Percentiles rank a stretch among this genome's conserved stretches.
Conservation (phyloP, 2,113 vertebrate genomes). For the Chionis minor region DNA sequence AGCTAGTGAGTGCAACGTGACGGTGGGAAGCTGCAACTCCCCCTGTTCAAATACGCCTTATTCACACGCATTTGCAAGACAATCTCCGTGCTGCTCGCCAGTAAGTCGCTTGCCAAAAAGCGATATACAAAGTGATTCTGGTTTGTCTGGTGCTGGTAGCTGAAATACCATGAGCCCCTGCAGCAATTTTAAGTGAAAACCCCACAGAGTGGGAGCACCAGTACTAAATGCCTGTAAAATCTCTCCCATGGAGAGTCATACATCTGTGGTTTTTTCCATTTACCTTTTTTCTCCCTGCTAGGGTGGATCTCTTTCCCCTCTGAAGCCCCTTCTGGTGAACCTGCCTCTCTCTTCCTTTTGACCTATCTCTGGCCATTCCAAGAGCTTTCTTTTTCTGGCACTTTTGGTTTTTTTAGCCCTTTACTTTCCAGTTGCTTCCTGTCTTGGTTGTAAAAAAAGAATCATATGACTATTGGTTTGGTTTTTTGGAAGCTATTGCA, state of each 20-base stretch:
- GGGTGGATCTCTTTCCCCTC: neutral
- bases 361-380: too few species aligned
- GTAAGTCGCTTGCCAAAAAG: neutral
- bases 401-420: neutral
- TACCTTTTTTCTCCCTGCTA: neutral
- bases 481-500: neutral
- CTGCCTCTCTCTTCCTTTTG: neutral
- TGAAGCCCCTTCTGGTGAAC: neutral
- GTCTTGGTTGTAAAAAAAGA: neutral
- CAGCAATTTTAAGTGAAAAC: neutral
- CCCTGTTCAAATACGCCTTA: rapidly evolving
- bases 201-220: neutral
- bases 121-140: rapidly evolving
- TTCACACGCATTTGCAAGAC: rapidly evolving
- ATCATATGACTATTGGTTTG: neutral
- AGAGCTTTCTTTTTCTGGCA: neutral
- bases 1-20: rapidly evolving
- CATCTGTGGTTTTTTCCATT: neutral
- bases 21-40: neutral
- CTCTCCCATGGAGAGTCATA: rapidly evolving
- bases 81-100: rapidly evolving
- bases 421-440: neutral
- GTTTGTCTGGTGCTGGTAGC: neutral
- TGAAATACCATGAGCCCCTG: neutral
- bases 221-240: neutral